These are phyloP conservation scores for Stomorhina lunata DNA, from an alignment of 2,888 invertebrate genomes.

Conservation along the genomic window DNA sequence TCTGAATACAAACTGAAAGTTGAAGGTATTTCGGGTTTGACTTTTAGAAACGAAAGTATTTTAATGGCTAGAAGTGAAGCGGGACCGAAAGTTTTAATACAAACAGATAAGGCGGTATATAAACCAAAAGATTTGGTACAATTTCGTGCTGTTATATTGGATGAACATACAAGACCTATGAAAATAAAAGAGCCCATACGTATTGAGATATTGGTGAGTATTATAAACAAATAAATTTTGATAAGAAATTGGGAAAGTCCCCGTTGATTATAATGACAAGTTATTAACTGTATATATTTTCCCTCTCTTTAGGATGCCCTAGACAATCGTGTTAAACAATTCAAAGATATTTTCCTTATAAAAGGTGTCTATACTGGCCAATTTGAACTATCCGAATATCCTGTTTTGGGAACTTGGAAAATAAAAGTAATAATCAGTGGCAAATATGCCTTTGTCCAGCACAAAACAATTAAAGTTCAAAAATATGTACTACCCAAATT, in stretches of 20 bases:
- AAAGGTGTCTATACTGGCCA: constrained; percentile 89
- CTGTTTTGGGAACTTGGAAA: constrained; percentile 93
- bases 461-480: constrained; percentile 84
- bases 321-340: constrained; percentile 91
- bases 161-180: constrained; percentile 81
- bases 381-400: constrained; percentile 88
- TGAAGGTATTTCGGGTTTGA: constrained; percentile 85
- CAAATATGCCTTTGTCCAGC: constrained; percentile 42
- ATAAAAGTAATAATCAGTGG: constrained; percentile 84
- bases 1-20: constrained; percentile 69
- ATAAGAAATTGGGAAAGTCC: no score
- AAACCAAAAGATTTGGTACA: constrained; percentile 91
- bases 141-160: constrained; percentile 86
- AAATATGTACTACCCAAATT: constrained; percentile 96
- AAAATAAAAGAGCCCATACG: constrained; percentile 8
- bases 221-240: neutral
- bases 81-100: constrained; percentile 88
- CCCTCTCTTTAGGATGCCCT: constrained; percentile 83
- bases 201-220: constrained; percentile 34
- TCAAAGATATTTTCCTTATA: constrained; percentile 84
- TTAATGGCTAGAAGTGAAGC: constrained; percentile 85
- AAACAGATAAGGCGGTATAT: constrained; percentile 95
- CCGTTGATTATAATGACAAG: no score
- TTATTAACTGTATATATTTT: neutral
- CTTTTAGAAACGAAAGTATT: constrained; percentile 87